Percentiles rank a stretch among this genome's conserved stretches.
These are phyloP conservation scores for Bombus difficillimus DNA, from an alignment of 1,140 invertebrate genomes.

Conservation along the genomic window DNA sequence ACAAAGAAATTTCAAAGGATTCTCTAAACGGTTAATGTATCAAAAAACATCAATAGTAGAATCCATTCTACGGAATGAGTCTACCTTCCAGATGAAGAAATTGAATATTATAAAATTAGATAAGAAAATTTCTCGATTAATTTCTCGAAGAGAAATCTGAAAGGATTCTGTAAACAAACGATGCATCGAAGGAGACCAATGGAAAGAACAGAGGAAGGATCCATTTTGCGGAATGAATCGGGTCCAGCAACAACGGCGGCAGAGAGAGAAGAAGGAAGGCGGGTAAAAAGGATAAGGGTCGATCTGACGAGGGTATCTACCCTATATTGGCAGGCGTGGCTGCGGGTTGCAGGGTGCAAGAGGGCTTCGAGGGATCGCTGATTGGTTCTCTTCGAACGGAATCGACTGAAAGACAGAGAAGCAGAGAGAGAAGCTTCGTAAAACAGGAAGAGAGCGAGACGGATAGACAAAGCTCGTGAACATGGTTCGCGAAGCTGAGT, in stretches of 20 bases:
- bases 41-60: too few relatives aligned
- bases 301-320: slow-evolving; percentile 75
- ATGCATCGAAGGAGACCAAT: slow-evolving; percentile 6
- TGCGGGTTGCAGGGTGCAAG: slow-evolving; percentile 74
- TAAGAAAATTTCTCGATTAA: background rate
- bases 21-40: too few relatives aligned
- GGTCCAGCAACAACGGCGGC: slow-evolving; percentile 66
- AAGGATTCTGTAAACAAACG: background rate
- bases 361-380: slow-evolving; percentile 76
- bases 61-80: background rate
- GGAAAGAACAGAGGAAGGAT: slow-evolving; percentile 62
- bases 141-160: background rate
- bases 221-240: slow-evolving; percentile 81
- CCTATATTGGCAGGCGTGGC: slow-evolving; percentile 83
- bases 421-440: slow-evolving; percentile 40
- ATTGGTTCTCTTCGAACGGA: slow-evolving; percentile 75
- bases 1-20: too few relatives aligned
- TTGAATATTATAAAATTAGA: background rate
- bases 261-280: slow-evolving; percentile 66
- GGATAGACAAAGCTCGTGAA: slow-evolving; percentile 37
- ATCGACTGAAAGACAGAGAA: slow-evolving; percentile 59
- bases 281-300: slow-evolving; percentile 76
- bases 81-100: background rate
- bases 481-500: slow-evolving; percentile 43
- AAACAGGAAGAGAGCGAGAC: slow-evolving; percentile 2